phyloP scores from a whole-genome alignment of 2,888 invertebrate species.

The Lasioglossum figueresi region DNA sequence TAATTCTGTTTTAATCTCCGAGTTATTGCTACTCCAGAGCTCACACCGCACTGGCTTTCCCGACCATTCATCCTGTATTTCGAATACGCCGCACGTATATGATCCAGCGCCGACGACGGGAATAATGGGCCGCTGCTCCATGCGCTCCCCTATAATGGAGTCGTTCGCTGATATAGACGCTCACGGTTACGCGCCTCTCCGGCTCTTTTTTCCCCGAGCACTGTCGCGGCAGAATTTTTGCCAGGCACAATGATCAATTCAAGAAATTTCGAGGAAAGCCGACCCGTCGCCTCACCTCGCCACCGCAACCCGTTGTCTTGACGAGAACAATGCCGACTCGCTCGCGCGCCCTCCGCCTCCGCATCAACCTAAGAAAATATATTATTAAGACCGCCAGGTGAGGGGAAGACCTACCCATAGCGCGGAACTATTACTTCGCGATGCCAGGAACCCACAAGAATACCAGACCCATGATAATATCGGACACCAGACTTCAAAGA shows the following conservation, averaged over 20 bases:
- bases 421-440: background rate
- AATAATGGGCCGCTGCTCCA: slow-evolving; percentile 73
- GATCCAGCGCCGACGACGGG: slow-evolving; percentile 70
- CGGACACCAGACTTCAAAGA: background rate
- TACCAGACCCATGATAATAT: background rate
- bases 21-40: slow-evolving; percentile 81
- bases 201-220: slow-evolving; percentile 13
- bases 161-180: slow-evolving; percentile 62
- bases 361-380: slow-evolving; percentile 18
- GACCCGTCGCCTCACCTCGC: background rate
- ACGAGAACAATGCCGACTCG: slow-evolving; percentile 25
- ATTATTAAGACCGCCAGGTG: slow-evolving; percentile 15
- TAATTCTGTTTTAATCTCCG: slow-evolving; percentile 83
- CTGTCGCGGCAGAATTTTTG: slow-evolving; percentile 1
- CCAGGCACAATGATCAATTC: slow-evolving; percentile 43
- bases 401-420: background rate
- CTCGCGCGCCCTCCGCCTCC: background rate
- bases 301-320: slow-evolving; percentile 25
- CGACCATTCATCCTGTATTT: slow-evolving; percentile 72
- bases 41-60: slow-evolving; percentile 57
- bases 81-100: slow-evolving; percentile 69
- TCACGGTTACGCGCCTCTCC: slow-evolving; percentile 36
- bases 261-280: slow-evolving; percentile 32
- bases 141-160: slow-evolving; percentile 67
- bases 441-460: background rate